Conservation (phyloP, 2,113 vertebrate genomes). For the Chroicocephalus ridibundus region DNA sequence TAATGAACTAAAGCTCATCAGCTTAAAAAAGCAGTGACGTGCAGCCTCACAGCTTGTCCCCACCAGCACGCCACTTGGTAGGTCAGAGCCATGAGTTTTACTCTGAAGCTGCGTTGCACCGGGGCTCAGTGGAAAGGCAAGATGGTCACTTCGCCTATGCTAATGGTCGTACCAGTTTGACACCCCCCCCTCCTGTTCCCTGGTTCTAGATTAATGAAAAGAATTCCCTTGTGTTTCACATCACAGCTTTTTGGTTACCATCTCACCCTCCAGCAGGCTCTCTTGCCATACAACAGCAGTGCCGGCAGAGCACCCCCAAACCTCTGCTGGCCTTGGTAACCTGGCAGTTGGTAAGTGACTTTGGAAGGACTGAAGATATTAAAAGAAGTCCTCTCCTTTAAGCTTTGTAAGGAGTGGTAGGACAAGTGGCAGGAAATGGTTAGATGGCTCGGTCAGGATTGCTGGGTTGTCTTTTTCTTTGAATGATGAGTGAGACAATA, state of each 20-base stretch:
- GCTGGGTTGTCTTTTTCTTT: not conserved
- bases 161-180: not conserved
- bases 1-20: not conserved
- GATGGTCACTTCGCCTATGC: fast-evolving
- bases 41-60: fast-evolving
- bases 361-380: not conserved
- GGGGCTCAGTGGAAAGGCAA: not conserved
- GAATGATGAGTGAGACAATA: not conserved
- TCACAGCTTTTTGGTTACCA: not conserved
- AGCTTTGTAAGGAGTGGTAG: not conserved
- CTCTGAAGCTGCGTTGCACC: not conserved
- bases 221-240: fast-evolving
- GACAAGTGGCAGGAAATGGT: not conserved
- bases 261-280: not conserved
- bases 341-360: not conserved
- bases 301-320: not conserved
- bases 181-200: not conserved
- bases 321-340: not conserved
- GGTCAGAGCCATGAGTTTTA: not conserved
- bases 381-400: not conserved
- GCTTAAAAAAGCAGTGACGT: not conserved
- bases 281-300: not conserved
- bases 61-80: not conserved
- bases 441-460: not conserved
- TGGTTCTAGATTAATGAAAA: not conserved